These are phyloP conservation scores for Corvus hawaiiensis DNA, from an alignment of 2,113 vertebrate species.

Conservation along the genomic window DNA sequence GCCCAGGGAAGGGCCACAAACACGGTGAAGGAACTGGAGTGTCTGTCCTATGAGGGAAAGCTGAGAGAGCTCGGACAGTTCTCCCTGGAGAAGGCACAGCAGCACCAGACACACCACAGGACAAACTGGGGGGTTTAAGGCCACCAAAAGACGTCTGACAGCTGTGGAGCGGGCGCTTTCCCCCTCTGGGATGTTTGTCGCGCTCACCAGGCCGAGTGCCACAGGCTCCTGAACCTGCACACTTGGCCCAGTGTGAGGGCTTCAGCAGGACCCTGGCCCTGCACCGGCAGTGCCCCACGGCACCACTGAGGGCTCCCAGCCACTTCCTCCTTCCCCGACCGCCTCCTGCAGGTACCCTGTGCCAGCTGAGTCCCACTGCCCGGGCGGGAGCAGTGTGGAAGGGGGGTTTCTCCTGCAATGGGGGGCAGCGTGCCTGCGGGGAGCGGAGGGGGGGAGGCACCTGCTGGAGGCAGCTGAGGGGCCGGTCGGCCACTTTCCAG, in stretches of 20 bases:
- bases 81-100: accelerated
- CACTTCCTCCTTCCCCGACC: background rate
- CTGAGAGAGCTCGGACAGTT: background rate
- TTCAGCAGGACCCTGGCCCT: background rate
- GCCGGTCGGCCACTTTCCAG: no score
- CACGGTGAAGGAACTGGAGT: background rate
- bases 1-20: background rate
- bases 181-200: no score
- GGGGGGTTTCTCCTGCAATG: no score
- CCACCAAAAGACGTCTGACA: background rate
- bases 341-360: no score
- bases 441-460: no score
- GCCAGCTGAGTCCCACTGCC: no score
- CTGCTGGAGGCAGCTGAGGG: no score
- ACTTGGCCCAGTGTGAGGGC: no score
- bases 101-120: no score
- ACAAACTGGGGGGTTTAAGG: background rate
- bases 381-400: no score
- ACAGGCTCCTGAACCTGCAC: background rate
- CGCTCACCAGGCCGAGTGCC: accelerated
- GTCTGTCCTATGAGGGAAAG: background rate
- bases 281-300: no score
- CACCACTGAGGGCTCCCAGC: background rate
- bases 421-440: no score
- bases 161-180: background rate